These are phyloP conservation scores for Irena cyanogastra DNA, from an alignment of 2,113 vertebrate species.

Conservation along the genomic window DNA sequence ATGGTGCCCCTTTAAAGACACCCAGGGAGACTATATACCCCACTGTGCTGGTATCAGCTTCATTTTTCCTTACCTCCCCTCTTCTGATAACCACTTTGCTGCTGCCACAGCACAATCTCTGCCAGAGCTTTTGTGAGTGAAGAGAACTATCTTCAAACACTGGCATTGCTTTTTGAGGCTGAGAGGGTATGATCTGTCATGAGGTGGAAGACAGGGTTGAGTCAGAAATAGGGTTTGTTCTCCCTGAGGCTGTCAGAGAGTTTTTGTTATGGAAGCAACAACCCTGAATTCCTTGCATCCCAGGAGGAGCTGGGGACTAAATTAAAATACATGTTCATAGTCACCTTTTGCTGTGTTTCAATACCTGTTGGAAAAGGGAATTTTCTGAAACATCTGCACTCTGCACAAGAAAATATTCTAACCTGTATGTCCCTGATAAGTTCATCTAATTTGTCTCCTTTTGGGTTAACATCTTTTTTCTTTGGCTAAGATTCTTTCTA, in stretches of 20 bases:
- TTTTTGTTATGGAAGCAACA: background rate
- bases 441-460: background rate
- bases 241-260: fast-evolving
- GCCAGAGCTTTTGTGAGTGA: background rate
- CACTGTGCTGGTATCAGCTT: background rate
- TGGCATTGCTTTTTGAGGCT: background rate
- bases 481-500: background rate
- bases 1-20: background rate
- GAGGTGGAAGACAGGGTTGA: background rate
- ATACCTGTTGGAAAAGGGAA: background rate
- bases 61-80: background rate
- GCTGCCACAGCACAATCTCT: background rate
- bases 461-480: background rate
- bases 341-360: background rate
- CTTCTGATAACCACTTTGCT: background rate
- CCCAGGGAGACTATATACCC: background rate
- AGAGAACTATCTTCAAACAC: background rate
- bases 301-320: background rate
- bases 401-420: background rate
- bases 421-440: background rate
- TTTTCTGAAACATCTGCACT: background rate
- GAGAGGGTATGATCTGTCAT: background rate
- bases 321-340: background rate
- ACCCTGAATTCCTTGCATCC: background rate
- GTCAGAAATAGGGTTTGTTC: background rate